phyloP scores from a whole-genome alignment of 1,140 invertebrate genomes.

The Heterodera carotae region DNA sequence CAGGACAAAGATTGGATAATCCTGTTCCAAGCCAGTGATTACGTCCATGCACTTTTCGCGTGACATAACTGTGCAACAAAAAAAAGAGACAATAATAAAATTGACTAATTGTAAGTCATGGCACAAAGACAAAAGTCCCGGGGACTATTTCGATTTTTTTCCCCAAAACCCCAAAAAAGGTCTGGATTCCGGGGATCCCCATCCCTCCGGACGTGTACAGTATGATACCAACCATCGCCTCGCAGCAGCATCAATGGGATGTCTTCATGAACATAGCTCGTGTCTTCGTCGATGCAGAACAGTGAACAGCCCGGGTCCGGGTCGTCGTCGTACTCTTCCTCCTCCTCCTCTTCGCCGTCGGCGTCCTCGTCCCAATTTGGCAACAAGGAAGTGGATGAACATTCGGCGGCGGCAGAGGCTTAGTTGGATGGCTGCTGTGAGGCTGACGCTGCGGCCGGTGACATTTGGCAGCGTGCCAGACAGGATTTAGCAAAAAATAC shows the following conservation, averaged over 20 bases:
- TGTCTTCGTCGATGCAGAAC: neutral
- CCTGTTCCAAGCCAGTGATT: slow-evolving; percentile 16
- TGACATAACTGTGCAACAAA: slow-evolving; percentile 7
- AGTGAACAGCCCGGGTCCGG: too few species aligned
- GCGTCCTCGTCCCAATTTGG: too few species aligned
- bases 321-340: too few species aligned
- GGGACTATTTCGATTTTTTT: too few species aligned
- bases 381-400: too few species aligned
- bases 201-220: too few species aligned
- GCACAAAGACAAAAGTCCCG: neutral
- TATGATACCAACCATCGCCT: neutral
- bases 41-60: slow-evolving; percentile 10
- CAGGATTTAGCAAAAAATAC: slow-evolving; percentile 28
- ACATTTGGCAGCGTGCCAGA: slow-evolving; percentile 11
- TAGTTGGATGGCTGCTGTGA: too few species aligned
- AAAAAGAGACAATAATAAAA: slow-evolving; percentile 3
- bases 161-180: too few species aligned
- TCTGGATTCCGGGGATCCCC: too few species aligned
- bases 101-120: neutral
- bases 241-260: neutral
- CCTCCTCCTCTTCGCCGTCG: too few species aligned
- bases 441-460: too few species aligned
- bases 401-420: too few species aligned
- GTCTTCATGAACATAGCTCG: neutral
- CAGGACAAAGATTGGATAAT: slow-evolving; percentile 7